phyloP scores from a whole-genome alignment of 2,113 vertebrate genomes.

The Aegotheles bennettii region DNA sequence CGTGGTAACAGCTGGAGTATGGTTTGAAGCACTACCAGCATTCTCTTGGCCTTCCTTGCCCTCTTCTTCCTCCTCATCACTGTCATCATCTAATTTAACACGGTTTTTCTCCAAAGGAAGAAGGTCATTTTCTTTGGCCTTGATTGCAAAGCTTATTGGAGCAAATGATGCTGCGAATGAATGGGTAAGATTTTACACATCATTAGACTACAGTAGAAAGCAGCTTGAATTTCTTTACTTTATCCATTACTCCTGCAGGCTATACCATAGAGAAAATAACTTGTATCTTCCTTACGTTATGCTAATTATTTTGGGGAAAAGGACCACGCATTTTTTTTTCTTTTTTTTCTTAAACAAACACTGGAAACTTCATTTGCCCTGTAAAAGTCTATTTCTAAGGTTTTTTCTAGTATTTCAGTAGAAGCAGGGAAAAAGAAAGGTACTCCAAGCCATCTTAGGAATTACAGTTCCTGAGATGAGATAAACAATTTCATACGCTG shows the following conservation, averaged over 20 bases:
- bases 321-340: not conserved
- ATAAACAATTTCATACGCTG: not conserved
- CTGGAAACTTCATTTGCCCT: not conserved
- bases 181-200: not conserved
- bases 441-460: not conserved
- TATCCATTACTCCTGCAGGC: not conserved
- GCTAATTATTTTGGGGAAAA: not conserved
- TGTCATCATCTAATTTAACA: constrained; percentile 93
- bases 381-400: not conserved
- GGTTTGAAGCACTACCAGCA: constrained; percentile 43
- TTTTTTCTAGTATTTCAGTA: not conserved
- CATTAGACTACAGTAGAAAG: not conserved
- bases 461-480: not conserved
- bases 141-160: constrained; percentile 97
- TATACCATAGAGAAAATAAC: not conserved
- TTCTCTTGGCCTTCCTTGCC: constrained; percentile 78
- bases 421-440: not conserved
- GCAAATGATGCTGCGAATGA: constrained; percentile 86
- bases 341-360: not conserved
- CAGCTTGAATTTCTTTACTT: not conserved
- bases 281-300: not conserved
- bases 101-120: constrained; percentile 95
- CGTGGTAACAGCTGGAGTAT: constrained; percentile 35
- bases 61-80: constrained; percentile 85
- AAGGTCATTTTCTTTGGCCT: constrained; percentile 93